Evolutionary conservation across 2,888 invertebrate species (phyloP), one percentile per base, ranked within the genome.

Genomic region (Xylota sylvarum): DNA sequence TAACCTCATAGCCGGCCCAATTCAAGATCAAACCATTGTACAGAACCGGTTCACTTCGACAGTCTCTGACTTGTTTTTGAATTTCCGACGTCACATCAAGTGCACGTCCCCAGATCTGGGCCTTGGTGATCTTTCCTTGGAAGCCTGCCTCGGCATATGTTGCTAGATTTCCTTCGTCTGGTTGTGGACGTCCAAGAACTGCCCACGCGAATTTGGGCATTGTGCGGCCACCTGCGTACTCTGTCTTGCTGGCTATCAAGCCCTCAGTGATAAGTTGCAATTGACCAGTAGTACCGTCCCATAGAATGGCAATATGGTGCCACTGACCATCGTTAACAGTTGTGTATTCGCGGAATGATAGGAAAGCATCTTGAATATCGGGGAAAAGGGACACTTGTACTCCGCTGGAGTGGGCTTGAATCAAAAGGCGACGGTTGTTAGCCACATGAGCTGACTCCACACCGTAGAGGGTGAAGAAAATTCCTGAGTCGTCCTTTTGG

Each of bases 241-340:
- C 97, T 87, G 97, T 95, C 92, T 97, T 97, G 92, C 97, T 98
- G 35, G 98, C 97, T 88, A 98, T 97, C 62, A 98, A 94, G 52
- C 98, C 98, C 94, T 99, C 98, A n/a, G 98, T 98, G 65, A 98
- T 97, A 27, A 99, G 94, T 73, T 97, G 97, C 55, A 98, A 93
- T 91, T 96, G 96, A 19, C 98, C 98, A 5, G 96, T 96, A 73
- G 96, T 95, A 46, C 98, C 97, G 90, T 97, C 96, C 98, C 98
- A 98, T n/a, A 98, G 96, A 69, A 99, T 94, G 46, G 98, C 97
- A 35, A 98, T 95, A 90, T 98, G 98, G 93, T 98, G 98, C 98
- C 98, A 98, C 91, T 97, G 97, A 4, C 98, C 98, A 90, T 98
- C 98, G 90, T 98, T 98, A 19, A 98, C 96, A 0, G 97, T 97